These are phyloP conservation scores for Parthenolecanium corni DNA, from an alignment of 2,888 invertebrate genomes.

Conservation along the genomic window DNA sequence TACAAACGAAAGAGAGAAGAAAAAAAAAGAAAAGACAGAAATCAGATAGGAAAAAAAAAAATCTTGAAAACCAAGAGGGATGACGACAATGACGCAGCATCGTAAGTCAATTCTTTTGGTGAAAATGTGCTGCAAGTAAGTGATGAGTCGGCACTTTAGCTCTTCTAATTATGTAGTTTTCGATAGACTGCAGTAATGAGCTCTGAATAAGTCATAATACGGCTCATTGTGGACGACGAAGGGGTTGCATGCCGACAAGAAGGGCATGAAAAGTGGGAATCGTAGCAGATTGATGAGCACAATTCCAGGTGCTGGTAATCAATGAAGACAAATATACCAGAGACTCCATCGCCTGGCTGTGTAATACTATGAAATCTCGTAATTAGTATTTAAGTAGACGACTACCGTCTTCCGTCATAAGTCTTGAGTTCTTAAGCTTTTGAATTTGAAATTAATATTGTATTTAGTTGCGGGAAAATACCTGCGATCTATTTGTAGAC, in stretches of 20 bases:
- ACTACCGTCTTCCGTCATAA: conserved; percentile 13
- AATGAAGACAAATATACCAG: conserved; percentile 5
- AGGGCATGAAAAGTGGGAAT: not conserved
- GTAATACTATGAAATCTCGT: not conserved
- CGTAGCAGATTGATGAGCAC: conserved; percentile 15
- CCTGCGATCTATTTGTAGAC: too few relatives aligned
- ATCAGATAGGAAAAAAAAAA: not conserved
- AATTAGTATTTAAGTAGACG: conserved; percentile 26
- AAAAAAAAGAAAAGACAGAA: not conserved
- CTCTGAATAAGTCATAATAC: conserved; percentile 30
- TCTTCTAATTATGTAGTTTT: conserved; percentile 29
- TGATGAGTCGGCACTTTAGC: conserved; percentile 28
- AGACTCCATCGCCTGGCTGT: not conserved
- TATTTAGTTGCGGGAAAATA: too few relatives aligned
- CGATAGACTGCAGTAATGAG: conserved; percentile 22
- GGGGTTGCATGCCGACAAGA: not conserved
- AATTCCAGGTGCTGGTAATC: conserved; percentile 19
- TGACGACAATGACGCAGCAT: conserved; percentile 17
- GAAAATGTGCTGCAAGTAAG: conserved; percentile 19
- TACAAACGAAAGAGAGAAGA: not conserved
- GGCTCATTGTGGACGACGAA: conserved; percentile 15
- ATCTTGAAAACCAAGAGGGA: not conserved
- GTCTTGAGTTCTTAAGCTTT: too few relatives aligned
- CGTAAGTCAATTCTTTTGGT: conserved; percentile 1
- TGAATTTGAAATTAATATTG: too few relatives aligned